Conservation (phyloP, 1,140 invertebrate species). For the Sipha flava region DNA sequence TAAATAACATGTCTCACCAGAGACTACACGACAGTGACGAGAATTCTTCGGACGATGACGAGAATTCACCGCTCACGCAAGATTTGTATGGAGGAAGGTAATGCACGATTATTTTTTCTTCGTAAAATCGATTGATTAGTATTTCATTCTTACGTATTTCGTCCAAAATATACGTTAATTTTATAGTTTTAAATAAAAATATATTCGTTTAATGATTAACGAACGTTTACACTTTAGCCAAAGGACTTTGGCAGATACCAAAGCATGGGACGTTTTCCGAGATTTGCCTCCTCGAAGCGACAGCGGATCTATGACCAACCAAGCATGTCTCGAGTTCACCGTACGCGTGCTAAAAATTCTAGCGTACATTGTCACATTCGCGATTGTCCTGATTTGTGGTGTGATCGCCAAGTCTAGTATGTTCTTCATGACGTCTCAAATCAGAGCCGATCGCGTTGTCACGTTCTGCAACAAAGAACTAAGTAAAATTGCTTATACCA, state of each 20-base stretch:
- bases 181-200: too few relatives aligned
- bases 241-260: conserved; percentile 74
- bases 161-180: too few relatives aligned
- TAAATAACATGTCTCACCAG: conserved; percentile 32
- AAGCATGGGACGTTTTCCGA: conserved; percentile 93
- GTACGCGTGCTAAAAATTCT: conserved; percentile 77
- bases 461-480: conserved; percentile 73
- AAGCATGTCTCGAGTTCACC: conserved; percentile 74
- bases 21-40: conserved; percentile 43
- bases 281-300: conserved; percentile 79
- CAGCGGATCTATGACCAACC: conserved; percentile 78
- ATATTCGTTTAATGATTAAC: too few relatives aligned
- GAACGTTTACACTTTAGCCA: conserved; percentile 50
- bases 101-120: too few relatives aligned
- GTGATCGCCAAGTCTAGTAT: conserved; percentile 78
- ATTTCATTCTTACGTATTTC: too few relatives aligned
- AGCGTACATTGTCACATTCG: conserved; percentile 74
- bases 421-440: conserved; percentile 84
- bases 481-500: conserved; percentile 51
- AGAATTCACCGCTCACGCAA: conserved; percentile 68
- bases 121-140: too few relatives aligned
- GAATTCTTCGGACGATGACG: conserved; percentile 75
- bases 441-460: conserved; percentile 59
- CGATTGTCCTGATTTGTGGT: conserved; percentile 70
- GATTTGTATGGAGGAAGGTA: conserved; percentile 82